Evolutionary conservation across 1,140 invertebrate genomes (phyloP).

Genomic region (Trichogramma pretiosum): DNA sequence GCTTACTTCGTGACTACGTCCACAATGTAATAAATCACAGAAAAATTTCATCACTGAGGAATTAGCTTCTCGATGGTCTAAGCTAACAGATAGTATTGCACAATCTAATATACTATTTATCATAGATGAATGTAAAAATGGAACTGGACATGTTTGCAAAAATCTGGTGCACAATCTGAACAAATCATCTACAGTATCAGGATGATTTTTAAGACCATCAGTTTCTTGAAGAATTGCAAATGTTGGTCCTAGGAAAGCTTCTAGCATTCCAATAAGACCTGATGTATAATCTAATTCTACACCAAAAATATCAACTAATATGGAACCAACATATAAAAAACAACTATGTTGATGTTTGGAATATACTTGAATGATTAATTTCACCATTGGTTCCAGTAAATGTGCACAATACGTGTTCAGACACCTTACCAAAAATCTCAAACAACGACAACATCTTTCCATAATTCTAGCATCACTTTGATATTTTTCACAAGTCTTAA

Average conservation of each 20-base stretch:
- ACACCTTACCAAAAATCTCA: conserved; percentile 83
- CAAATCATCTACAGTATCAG: conserved; percentile 95
- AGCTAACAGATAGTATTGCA: conserved; percentile 66
- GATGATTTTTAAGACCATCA: conserved; percentile 78
- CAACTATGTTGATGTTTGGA: conserved; percentile 78
- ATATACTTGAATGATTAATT: conserved; percentile 84
- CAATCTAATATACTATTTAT: conserved; percentile 72
- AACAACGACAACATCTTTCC: conserved; percentile 82
- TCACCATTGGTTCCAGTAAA: conserved; percentile 71
- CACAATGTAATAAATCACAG: conserved; percentile 65
- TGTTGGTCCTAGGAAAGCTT: conserved; percentile 77
- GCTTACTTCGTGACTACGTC: conserved; percentile 47
- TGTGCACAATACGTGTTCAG: conserved; percentile 68
- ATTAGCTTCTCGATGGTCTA: conserved; percentile 94
- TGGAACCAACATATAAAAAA: conserved; percentile 88
- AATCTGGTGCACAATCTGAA: conserved; percentile 76
- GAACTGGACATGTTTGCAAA: conserved; percentile 72
- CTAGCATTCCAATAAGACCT: conserved; percentile 76
- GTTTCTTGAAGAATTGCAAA: conserved; percentile 69
- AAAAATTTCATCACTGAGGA: conserved; percentile 92
- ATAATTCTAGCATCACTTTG: conserved; percentile 77
- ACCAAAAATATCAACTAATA: conserved; percentile 92
- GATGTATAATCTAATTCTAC: conserved; percentile 57
- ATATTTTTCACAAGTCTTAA: conserved; percentile 67
- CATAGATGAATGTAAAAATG: conserved; percentile 66